These are phyloP conservation scores for Osmerus mordax DNA, from an alignment of 2,113 vertebrate genomes.

Conservation along the genomic window DNA sequence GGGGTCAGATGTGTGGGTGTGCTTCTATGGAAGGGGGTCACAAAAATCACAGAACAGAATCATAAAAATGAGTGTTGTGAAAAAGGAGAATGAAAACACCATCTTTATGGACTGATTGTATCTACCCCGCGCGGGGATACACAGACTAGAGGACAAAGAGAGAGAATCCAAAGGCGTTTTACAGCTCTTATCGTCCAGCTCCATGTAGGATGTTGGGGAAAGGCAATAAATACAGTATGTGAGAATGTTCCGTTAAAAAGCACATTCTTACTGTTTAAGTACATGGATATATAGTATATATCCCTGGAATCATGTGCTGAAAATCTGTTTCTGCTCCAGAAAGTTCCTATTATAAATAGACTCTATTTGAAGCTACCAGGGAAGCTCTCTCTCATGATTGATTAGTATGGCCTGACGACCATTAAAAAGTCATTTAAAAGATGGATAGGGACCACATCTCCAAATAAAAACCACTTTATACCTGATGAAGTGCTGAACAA, in stretches of 20 bases:
- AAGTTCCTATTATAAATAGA: slow-evolving; percentile 64
- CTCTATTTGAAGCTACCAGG: slow-evolving; percentile 59
- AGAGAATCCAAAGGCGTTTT: slow-evolving; percentile 25
- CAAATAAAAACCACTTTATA: slow-evolving; percentile 77
- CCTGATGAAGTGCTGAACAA: slow-evolving; percentile 76
- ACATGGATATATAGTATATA: neutral
- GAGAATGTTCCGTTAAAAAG: too few relatives aligned
- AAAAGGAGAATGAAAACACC: neutral
- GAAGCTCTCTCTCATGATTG: slow-evolving; percentile 69
- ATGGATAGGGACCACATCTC: slow-evolving; percentile 77
- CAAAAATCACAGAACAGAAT: slow-evolving; percentile 33
- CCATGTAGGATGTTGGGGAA: slow-evolving; percentile 2
- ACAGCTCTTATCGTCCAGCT: neutral
- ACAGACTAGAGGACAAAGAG: neutral
- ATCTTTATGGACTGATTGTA: slow-evolving; percentile 24
- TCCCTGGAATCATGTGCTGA: slow-evolving; percentile 13
- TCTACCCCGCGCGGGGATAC: neutral
- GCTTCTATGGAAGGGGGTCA: slow-evolving; percentile 20
- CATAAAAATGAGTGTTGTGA: neutral
- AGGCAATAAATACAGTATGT: too few relatives aligned
- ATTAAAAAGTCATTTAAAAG: slow-evolving; percentile 83
- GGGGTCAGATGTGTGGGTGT: slow-evolving; percentile 10
- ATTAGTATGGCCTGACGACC: slow-evolving; percentile 74
- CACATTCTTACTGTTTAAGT: too few relatives aligned
- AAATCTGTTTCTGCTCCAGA: slow-evolving; percentile 45